phyloP scores from a whole-genome alignment of 2,797 vertebrate species.

The Lophius americanus region DNA sequence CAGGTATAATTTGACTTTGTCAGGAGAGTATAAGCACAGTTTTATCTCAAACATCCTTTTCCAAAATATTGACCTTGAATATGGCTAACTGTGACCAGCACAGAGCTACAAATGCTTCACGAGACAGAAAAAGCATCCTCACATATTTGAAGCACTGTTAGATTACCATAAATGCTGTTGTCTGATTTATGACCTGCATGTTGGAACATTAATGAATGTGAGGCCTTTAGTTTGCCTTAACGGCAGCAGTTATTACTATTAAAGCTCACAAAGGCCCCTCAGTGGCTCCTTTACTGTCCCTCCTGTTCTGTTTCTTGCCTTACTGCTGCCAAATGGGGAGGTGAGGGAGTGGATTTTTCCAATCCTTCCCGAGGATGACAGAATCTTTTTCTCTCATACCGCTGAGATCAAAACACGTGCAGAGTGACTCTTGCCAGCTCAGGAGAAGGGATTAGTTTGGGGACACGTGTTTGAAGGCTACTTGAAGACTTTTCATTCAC shows the following conservation, averaged over 20 bases:
- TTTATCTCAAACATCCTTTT: conserved; percentile 19
- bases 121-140: not conserved
- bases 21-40: conserved; percentile 41
- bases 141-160: not conserved
- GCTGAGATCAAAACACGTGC: conserved; percentile 59
- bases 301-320: conserved; percentile 29
- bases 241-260: conserved; percentile 20
- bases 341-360: conserved; percentile 32
- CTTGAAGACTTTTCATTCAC: conserved; percentile 54
- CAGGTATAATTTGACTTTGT: not conserved
- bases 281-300: conserved; percentile 16
- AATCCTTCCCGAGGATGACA: conserved; percentile 40
- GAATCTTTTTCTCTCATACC: conserved; percentile 46
- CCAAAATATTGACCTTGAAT: conserved; percentile 11
- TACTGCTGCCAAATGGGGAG: conserved; percentile 29
- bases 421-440: conserved; percentile 44
- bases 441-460: conserved; percentile 66
- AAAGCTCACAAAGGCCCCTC: conserved; percentile 38
- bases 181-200: conserved; percentile 34
- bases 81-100: conserved; percentile 43
- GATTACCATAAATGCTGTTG: not conserved
- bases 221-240: conserved; percentile 15
- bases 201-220: conserved; percentile 33
- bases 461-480: conserved; percentile 62
- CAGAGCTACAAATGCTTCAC: conserved; percentile 39